Conservation (phyloP, 2,797 vertebrate species). For the Epinephelus coioides region DNA sequence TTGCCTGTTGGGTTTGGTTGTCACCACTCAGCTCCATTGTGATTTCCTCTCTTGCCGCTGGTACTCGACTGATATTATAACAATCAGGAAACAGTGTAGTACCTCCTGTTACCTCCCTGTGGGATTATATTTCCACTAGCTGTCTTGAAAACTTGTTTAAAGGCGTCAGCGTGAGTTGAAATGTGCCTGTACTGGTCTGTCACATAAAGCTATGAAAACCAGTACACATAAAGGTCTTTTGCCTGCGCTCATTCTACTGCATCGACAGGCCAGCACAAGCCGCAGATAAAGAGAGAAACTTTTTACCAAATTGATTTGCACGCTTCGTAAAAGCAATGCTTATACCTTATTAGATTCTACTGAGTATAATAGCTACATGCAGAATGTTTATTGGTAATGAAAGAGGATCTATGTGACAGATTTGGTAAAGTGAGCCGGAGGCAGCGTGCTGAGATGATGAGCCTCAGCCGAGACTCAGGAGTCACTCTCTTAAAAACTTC, state of each 20-base stretch:
- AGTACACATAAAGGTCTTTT: slow-evolving; percentile 11
- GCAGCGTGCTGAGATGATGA: slow-evolving; percentile 71
- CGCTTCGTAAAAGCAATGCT: slow-evolving; percentile 82
- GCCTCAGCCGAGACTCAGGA: slow-evolving; percentile 65
- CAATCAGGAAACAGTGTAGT: slow-evolving; percentile 61
- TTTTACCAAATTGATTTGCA: slow-evolving; percentile 87
- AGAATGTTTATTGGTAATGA: slow-evolving; percentile 85
- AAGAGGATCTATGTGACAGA: slow-evolving; percentile 84
- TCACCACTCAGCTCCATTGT: slow-evolving; percentile 72
- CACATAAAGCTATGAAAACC: slow-evolving; percentile 26
- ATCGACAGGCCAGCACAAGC: slow-evolving; percentile 65
- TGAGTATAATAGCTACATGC: slow-evolving; percentile 82
- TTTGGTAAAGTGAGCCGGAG: slow-evolving; percentile 63
- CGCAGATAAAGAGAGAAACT: slow-evolving; percentile 78
- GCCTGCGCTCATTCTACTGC: slow-evolving; percentile 36
- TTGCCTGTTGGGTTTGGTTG: slow-evolving; percentile 84
- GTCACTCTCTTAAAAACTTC: slow-evolving; percentile 78
- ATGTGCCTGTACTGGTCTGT: slow-evolving; percentile 19
- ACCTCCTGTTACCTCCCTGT: slow-evolving; percentile 55
- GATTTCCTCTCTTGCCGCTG: slow-evolving; percentile 64
- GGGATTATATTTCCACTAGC: slow-evolving; percentile 54
- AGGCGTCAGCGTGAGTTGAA: slow-evolving; percentile 25
- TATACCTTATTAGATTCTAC: slow-evolving; percentile 87
- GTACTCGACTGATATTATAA: slow-evolving; percentile 71
- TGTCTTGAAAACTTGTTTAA: slow-evolving; percentile 41